Evolutionary conservation across 2,888 invertebrate genomes (phyloP).

Genomic region (Chironomus tentans): DNA sequence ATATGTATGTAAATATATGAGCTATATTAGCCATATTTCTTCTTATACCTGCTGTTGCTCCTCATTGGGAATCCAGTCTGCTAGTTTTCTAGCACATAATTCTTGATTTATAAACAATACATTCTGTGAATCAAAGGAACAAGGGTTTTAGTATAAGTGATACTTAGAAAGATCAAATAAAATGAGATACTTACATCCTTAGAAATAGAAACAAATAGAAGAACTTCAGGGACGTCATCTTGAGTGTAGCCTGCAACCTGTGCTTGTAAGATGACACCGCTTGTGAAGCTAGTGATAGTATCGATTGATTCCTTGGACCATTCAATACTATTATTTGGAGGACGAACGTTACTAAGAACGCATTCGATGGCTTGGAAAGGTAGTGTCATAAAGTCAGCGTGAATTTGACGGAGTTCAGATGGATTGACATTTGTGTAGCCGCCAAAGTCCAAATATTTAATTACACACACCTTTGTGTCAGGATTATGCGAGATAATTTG

Average conservation of each 20-base stretch:
- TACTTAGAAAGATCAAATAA: background rate
- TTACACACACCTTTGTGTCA: constrained; percentile 62
- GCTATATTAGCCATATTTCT: background rate
- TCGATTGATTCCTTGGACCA: constrained; percentile 73
- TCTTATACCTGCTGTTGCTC: background rate
- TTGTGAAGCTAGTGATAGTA: constrained; percentile 69
- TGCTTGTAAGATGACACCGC: constrained; percentile 76
- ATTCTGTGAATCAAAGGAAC: constrained; percentile 46
- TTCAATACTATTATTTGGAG: constrained; percentile 52
- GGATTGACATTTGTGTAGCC: constrained; percentile 77
- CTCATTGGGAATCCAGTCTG: constrained; percentile 52
- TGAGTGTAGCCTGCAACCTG: constrained; percentile 74
- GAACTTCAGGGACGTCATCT: constrained; percentile 69
- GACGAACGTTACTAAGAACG: constrained; percentile 78
- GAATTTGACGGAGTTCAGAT: constrained; percentile 76
- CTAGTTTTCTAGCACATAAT: constrained; percentile 73
- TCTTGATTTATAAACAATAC: constrained; percentile 79
- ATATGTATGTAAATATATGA: background rate
- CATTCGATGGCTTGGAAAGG: constrained; percentile 98
- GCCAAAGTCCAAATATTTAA: constrained; percentile 91
- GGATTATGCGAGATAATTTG: constrained; percentile 64
- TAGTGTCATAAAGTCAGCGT: constrained; percentile 84
- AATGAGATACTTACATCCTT: constrained; percentile 52
- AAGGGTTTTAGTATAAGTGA: background rate
- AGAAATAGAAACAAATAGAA: constrained; percentile 66